Base-by-base conservation (phyloP, 2,888 invertebrate genomes). In the Euplagia quadripunctaria region DNA sequence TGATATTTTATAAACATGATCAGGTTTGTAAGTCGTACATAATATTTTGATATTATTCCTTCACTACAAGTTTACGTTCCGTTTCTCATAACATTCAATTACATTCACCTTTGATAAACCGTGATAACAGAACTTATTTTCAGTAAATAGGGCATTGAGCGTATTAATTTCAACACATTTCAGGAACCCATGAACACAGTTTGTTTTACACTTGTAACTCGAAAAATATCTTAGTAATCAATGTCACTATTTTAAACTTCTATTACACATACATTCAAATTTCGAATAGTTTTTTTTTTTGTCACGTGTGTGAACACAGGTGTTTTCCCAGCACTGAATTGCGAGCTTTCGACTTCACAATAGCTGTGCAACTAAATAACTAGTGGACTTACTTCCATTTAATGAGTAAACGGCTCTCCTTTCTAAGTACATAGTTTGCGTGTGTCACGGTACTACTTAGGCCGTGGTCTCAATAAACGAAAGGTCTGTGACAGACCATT, bases 361-460 rank as follows among this genome's bases (percentile, higher is more conserved):
- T 75, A 68, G 74, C 70, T 72, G 52, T 79, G 72, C 71, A 78
- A 80, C 68, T 64, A 73, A 84, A 77, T 69, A 63, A 74, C 73
- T 64, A 74, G 61, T 67, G 12, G 55, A 75, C 72, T 72, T 64
- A 71, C 73, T 71, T 68, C 64, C 46, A 64, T 79, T 69, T 75
- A 78, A 63, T 68, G 70, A 68, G 72, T 73, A 79, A 71, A 80
- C 73, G 74, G 80, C 73, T 71, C 61, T 75, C 75, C 69, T 77
- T 80, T 51, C 73, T 75, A 79, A 79, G 76, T 80, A 79, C 76
- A 78, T 65, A 71, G 80, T 49, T 91, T 81, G 93, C 93, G 92
- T 92, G 93, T 80, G 75, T 84, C 90, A 90, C 89, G 90, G 83
- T 80, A 88, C 71, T 70, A 72, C 51, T 41, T 55, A 72, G 64